Evolutionary conservation across 2,797 vertebrate species (phyloP), one percentile per base, ranked within the genome.

Genomic region (Artibeus jamaicensis): DNA sequence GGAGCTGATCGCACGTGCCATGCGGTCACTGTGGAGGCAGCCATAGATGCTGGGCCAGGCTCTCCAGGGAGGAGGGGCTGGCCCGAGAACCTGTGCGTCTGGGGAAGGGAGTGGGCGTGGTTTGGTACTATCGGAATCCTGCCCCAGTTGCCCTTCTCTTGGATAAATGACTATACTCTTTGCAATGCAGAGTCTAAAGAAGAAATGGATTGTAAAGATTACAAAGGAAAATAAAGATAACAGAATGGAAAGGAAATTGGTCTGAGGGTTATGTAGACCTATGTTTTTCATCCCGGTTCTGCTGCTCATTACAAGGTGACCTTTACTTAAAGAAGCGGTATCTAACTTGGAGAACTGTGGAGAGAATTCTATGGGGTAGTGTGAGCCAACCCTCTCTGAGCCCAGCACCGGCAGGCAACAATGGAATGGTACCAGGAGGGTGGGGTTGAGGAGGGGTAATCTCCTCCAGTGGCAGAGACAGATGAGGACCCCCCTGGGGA

Each of bases 111-210:
- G 22, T 29, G 29, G 39, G 16, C 0, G 0, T 3, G 57, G n/a
- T 5, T 26, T 42, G 9, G 37, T 34, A n/a, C 37, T 22, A 6
- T 16, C 65, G 53, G 86, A 71, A 53, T 57, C n/a, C 42, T 19
- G 18, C 39, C n/a, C 48, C 16, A 46, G 1, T 19, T 68, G 34
- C 4, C 65, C 44, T 93, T 89, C 42, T 87, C 46, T 78, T 79
- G 26, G 86, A 86, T 59, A 68, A 79, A 78, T 71, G 46, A 55
- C 57, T 86, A 6, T 77, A 22, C 44, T 89, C 46, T 91, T 77
- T 14, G 37, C 18, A 26, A 74, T 3, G 29, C 18, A 74, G 5
- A 9, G 1, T 71, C 34, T n/a, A 62, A 55, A 37, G 26, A 39
- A 88, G 39, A 94, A 91, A 74, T 19, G 71, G 74, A 73, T 19